phyloP scores from a whole-genome alignment of 2,888 invertebrate genomes.

The Xanthostigma xanthostigma region DNA sequence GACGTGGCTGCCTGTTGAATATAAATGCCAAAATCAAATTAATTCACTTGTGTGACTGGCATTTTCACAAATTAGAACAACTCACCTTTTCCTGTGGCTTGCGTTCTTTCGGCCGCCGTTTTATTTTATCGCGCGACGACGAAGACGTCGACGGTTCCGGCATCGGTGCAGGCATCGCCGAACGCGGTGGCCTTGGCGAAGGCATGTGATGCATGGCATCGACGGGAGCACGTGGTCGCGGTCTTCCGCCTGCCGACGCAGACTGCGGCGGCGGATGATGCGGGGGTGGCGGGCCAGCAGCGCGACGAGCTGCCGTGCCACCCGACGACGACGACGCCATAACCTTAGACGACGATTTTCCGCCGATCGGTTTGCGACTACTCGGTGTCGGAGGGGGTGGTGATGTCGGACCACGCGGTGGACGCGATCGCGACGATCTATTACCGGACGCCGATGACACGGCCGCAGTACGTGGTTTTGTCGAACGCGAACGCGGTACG shows the following conservation, averaged over 20 bases:
- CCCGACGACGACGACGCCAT: slow-evolving; percentile 14
- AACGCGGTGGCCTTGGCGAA: slow-evolving; percentile 28
- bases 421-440: slow-evolving; percentile 25
- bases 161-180: slow-evolving; percentile 19
- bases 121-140: slow-evolving; percentile 18
- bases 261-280: slow-evolving; percentile 14
- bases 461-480: slow-evolving; percentile 5
- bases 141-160: slow-evolving; percentile 5
- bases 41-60: neutral
- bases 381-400: slow-evolving; percentile 34
- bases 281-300: slow-evolving; percentile 16
- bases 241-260: slow-evolving; percentile 11
- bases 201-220: slow-evolving; percentile 15
- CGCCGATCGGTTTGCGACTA: slow-evolving; percentile 23
- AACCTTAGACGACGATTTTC: slow-evolving; percentile 21
- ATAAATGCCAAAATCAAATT: neutral
- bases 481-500: slow-evolving; percentile 32
- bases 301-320: slow-evolving; percentile 18
- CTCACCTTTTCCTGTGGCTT: slow-evolving; percentile 10
- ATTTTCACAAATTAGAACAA: neutral
- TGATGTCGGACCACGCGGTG: slow-evolving; percentile 18
- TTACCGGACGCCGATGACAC: slow-evolving; percentile 4
- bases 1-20: slow-evolving; percentile 5
- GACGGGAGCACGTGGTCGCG: slow-evolving; percentile 4
- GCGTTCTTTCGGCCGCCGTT: slow-evolving; percentile 22